Percentiles rank a stretch among this genome's conserved stretches.
phyloP scores from a whole-genome alignment of 2,113 vertebrate genomes.

The Muscicapa adusta region DNA sequence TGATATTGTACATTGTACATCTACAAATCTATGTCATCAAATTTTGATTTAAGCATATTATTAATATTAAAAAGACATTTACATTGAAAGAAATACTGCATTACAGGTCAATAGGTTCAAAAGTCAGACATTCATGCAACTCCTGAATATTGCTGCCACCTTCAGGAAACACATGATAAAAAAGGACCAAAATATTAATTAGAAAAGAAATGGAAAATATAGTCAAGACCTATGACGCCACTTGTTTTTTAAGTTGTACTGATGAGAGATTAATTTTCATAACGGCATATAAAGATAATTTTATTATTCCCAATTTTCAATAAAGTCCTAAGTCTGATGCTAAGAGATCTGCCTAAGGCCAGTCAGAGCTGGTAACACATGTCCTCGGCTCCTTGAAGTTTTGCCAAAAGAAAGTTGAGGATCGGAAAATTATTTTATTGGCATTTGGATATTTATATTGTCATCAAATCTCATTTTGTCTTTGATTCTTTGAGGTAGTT shows the following conservation, averaged over 20 bases:
- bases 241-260: neutral
- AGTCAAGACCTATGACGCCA: neutral
- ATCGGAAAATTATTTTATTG: neutral
- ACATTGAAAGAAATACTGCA: neutral
- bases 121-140: neutral
- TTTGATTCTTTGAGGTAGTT: neutral
- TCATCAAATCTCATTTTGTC: neutral
- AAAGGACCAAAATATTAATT: neutral
- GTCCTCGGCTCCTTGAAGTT: neutral
- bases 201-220: neutral
- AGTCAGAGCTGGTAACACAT: neutral
- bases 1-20: neutral
- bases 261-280: neutral
- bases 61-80: neutral
- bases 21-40: neutral
- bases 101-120: neutral
- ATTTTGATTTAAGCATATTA: neutral
- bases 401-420: neutral
- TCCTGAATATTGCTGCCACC: conserved; percentile 58
- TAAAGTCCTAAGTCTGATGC: neutral
- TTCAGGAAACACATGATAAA: conserved; percentile 42
- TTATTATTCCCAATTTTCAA: neutral
- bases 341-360: neutral
- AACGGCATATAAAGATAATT: neutral
- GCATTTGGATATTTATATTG: neutral